A percentile compares a stretch with the other conserved stretches of the same genome.
Evolutionary conservation across 2,888 invertebrate species (phyloP).

Genomic region (Ctenicera cuprea): DNA sequence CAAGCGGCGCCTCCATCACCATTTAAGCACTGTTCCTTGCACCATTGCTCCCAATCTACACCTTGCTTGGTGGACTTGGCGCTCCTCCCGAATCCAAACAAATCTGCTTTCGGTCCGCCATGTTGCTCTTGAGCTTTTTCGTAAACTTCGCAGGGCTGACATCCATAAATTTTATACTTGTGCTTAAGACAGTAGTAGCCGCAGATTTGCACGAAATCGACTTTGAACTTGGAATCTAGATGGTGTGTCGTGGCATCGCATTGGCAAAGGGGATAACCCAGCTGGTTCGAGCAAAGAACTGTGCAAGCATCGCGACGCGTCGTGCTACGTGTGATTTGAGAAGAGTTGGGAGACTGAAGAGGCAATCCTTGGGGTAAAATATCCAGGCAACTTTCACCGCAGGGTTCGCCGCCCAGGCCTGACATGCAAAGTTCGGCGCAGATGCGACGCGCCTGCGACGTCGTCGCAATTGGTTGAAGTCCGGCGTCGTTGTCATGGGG

Average conservation of each 20-base stretch:
- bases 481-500: slow-evolving; percentile 63
- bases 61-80: background rate
- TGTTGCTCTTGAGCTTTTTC: slow-evolving; percentile 11
- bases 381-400: slow-evolving; percentile 74
- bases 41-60: slow-evolving; percentile 79
- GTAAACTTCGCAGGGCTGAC: slow-evolving; percentile 70
- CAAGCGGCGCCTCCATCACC: slow-evolving; percentile 86
- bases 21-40: slow-evolving; percentile 78
- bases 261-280: slow-evolving; percentile 77
- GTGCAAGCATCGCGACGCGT: slow-evolving; percentile 77
- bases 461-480: slow-evolving; percentile 67
- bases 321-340: slow-evolving; percentile 64
- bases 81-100: slow-evolving; percentile 7
- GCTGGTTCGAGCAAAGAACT: slow-evolving; percentile 76
- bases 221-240: slow-evolving; percentile 56
- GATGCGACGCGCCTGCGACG: slow-evolving; percentile 67
- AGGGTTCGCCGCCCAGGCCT: slow-evolving; percentile 75
- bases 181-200: slow-evolving; percentile 73
- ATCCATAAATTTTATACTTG: slow-evolving; percentile 67
- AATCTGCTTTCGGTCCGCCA: slow-evolving; percentile 24
- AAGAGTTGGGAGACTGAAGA: slow-evolving; percentile 59
- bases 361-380: slow-evolving; percentile 74
- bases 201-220: slow-evolving; percentile 74
- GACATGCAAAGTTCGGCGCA: slow-evolving; percentile 71
- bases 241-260: slow-evolving; percentile 64